A percentile compares a stretch with the other conserved stretches of the same genome.
phyloP scores from a whole-genome alignment of 2,113 vertebrate species.

The Edolisoma coerulescens region DNA sequence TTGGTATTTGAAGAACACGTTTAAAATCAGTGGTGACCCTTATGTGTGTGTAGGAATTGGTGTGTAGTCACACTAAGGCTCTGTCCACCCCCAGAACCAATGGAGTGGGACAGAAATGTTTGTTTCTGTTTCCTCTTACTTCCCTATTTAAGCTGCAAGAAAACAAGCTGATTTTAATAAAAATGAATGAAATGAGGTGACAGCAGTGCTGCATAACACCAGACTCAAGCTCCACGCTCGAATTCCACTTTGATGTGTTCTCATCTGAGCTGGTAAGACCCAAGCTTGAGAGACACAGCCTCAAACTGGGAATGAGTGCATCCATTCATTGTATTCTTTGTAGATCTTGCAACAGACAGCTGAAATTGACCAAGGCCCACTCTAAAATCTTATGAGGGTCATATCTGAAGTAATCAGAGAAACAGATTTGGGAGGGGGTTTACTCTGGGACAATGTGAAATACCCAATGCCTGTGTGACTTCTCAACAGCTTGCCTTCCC shows the following conservation, averaged over 20 bases:
- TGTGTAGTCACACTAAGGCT: not conserved
- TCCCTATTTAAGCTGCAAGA: not conserved
- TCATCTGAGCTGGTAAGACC: not conserved
- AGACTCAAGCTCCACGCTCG: fast-evolving
- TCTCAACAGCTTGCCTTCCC: not conserved
- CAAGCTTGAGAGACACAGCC: not conserved
- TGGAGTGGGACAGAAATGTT: not conserved
- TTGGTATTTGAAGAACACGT: not conserved
- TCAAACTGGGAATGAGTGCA: not conserved
- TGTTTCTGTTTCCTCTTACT: not conserved
- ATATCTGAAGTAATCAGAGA: not conserved
- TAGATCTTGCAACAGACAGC: not conserved
- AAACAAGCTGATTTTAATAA: not conserved
- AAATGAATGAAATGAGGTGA: not conserved
- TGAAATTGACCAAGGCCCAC: not conserved
- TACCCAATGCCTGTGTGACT: not conserved
- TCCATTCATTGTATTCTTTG: not conserved
- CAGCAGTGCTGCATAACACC: not conserved
- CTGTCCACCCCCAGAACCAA: not conserved
- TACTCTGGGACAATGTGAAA: not conserved
- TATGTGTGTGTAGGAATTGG: not conserved
- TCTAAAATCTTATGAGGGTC: not conserved
- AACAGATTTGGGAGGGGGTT: not conserved
- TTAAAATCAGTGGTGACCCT: not conserved
- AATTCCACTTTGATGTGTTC: not conserved